phyloP scores from a whole-genome alignment of 2,113 vertebrate species.

The Scytalopus superciliaris region DNA sequence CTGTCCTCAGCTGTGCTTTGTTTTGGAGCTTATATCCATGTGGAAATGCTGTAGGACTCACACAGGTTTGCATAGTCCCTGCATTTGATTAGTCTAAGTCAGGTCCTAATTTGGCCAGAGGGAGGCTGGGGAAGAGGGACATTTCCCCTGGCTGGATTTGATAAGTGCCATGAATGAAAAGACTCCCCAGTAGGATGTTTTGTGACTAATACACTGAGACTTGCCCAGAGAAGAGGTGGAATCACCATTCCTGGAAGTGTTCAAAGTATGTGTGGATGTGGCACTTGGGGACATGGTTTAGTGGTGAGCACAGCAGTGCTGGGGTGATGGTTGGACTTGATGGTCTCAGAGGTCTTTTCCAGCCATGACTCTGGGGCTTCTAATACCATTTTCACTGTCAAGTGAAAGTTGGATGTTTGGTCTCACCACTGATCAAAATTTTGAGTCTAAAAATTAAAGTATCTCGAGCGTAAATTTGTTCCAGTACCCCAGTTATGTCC shows the following conservation, averaged over 20 bases:
- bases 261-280: fast-evolving
- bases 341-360: not conserved
- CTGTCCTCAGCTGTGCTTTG: not conserved
- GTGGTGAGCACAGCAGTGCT: not conserved
- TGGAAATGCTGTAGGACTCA: not conserved
- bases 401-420: not conserved
- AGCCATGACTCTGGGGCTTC: not conserved
- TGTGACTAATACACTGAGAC: not conserved
- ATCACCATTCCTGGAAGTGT: not conserved
- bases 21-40: not conserved
- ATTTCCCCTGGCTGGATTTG: not conserved
- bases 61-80: not conserved
- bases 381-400: not conserved
- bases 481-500: not conserved
- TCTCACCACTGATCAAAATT: not conserved
- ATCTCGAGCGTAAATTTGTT: not conserved
- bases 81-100: not conserved
- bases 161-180: not conserved
- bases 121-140: not conserved
- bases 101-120: not conserved
- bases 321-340: fast-evolving
- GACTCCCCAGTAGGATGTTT: not conserved
- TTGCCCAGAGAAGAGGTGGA: not conserved
- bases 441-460: not conserved
- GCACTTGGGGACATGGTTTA: not conserved